Base-by-base conservation (phyloP, 2,113 vertebrate genomes). In the Cheilinus undulatus region DNA sequence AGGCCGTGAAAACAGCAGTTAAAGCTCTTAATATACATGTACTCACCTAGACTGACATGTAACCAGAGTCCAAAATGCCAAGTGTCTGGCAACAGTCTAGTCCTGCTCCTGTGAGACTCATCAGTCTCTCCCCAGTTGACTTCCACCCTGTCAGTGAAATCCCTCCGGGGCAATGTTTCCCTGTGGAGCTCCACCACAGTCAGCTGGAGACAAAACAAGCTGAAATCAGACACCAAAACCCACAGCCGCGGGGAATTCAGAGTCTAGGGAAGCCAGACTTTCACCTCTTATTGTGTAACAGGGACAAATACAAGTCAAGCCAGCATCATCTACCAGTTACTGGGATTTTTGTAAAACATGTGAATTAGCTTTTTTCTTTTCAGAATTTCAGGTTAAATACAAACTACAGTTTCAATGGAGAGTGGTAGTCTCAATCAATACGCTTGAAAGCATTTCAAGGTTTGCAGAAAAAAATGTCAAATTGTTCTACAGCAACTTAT, bases 181-280 rank as follows among this genome's bases (percentile, higher is more conserved):
- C 53, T 73, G 26, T 30, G 26, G 58, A 69, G 66, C 49, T 74
- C 49, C 42, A 68, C 80, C 82, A 56, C 64, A 38, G 61, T 72
- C 62, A 64, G 22, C 58, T 38, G 46, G 66, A 83, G 66, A 69
- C 58, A 62, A 77, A 87, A 80, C 73, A 69, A 69, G 48, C 58
- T 69, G 43, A 63, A 80, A 77, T 75, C 70, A 84, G 66, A 72
- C 49, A 53, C 58, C 61, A 62, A 71, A 77, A 68, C 66, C 69
- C 52, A 53, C 24, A 69, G 38, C 28, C 60, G 38, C 56, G 52
- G 60, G 61, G 57, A 43, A 57, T 22, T 42, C 67, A 19, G 20
- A 22, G 24, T 34, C 7, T 27, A 19, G 11, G 28, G 20, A 62
- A 66, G 64, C 30, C 45, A 54, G 54, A 59, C 34, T 32, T 68